Evolutionary conservation across 2,888 invertebrate species (phyloP).

Genomic region (Lissocephala sabroskyi): DNA sequence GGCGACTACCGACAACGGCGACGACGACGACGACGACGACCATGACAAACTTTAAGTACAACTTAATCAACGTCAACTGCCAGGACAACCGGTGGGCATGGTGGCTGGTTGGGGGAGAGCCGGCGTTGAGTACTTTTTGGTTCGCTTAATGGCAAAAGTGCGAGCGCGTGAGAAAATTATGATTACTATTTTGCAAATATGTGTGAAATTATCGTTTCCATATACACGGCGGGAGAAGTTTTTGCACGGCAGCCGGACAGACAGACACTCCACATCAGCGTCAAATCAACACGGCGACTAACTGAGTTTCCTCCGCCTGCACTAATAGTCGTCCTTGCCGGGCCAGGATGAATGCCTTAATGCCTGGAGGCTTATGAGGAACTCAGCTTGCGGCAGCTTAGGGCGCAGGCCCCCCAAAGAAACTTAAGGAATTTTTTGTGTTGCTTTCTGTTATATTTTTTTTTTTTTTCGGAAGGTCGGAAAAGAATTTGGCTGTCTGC

Average conservation of each 20-base stretch:
- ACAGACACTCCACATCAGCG: not conserved
- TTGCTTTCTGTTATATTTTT: not conserved
- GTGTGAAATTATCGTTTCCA: constrained; percentile 54
- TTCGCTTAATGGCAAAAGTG: constrained; percentile 6
- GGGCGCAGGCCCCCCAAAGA: too few relatives aligned
- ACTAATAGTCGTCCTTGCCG: constrained; percentile 1
- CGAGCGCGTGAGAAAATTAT: constrained; percentile 55
- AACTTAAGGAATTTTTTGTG: too few relatives aligned
- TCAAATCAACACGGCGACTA: constrained; percentile 25
- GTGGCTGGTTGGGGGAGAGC: not conserved
- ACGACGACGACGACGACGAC: constrained; percentile 6
- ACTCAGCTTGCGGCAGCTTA: not conserved
- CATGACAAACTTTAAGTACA: constrained; percentile 48
- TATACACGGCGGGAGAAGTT: constrained; percentile 38
- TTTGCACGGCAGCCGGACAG: constrained; percentile 1
- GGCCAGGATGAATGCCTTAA: constrained; percentile 14
- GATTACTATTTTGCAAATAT: constrained; percentile 50
- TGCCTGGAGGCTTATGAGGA: constrained; percentile 13
- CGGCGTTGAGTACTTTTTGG: too few relatives aligned
- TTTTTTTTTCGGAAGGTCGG: not conserved
- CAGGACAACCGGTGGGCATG: constrained; percentile 1
- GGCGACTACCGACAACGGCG: constrained; percentile 4
- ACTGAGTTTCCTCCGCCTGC: constrained; percentile 4
- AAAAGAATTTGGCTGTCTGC: not conserved
- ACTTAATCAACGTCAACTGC: constrained; percentile 53